Evolutionary conservation across 2,113 vertebrate species (phyloP).

Genomic region (Indicator maculatus): DNA sequence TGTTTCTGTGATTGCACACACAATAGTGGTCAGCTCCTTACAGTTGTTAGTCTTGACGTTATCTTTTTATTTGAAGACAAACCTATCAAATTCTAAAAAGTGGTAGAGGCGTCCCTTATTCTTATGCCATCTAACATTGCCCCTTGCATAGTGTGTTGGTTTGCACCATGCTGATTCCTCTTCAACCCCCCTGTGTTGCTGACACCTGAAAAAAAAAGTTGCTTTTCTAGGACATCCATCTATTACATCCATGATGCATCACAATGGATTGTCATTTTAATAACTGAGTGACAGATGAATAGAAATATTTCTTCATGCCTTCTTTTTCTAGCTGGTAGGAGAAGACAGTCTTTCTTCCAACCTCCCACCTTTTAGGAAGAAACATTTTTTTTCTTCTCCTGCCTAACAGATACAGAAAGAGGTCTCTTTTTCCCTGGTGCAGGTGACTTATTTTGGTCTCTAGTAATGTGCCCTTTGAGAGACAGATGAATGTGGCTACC

Average conservation of each 20-base stretch:
- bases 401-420: background rate
- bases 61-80: background rate
- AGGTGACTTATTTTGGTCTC: background rate
- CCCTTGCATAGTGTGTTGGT: background rate
- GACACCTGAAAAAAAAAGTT: background rate
- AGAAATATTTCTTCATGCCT: background rate
- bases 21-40: background rate
- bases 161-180: background rate
- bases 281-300: background rate
- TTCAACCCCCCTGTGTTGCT: background rate
- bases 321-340: background rate
- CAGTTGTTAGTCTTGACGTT: background rate
- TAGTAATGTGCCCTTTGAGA: background rate
- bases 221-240: background rate
- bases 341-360: background rate
- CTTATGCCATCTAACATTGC: background rate
- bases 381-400: background rate
- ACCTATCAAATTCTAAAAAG: background rate
- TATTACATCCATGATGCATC: background rate
- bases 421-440: background rate
- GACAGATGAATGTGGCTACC: background rate
- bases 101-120: background rate
- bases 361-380: background rate
- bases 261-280: background rate
- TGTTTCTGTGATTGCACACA: background rate